Conservation (phyloP, 2,797 vertebrate genomes). For the Acanthiza pusilla region DNA sequence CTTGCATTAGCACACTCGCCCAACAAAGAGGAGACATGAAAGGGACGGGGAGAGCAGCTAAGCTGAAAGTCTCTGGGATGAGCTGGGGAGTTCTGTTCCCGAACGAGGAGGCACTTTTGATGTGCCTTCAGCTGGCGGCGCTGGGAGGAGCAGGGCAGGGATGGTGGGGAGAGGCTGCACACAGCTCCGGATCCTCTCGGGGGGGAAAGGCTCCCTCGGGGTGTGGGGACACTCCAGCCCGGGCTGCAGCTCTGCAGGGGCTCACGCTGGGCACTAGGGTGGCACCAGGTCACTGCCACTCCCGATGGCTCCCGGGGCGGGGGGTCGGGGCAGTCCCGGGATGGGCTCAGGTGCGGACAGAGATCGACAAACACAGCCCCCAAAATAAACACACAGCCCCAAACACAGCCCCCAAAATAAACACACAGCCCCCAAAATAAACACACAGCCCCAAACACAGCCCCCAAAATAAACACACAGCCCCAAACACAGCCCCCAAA, state of each 20-base stretch:
- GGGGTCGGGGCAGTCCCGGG: neutral
- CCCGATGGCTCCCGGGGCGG: neutral
- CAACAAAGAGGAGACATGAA: slow-evolving; percentile 39
- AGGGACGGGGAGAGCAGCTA: neutral
- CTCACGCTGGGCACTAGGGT: neutral
- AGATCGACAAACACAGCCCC: neutral
- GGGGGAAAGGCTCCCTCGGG: neutral
- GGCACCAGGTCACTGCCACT: neutral
- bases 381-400: no score
- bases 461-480: no score
- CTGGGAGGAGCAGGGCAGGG: neutral
- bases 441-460: no score
- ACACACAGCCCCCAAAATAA: no score
- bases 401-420: no score
- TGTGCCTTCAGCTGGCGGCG: neutral
- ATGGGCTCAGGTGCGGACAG: neutral
- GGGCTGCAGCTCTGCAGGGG: neutral
- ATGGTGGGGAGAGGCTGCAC: neutral
- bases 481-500: no score
- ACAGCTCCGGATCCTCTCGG: fast-evolving
- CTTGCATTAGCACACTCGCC: neutral
- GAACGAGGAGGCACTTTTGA: neutral
- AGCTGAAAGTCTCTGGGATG: slow-evolving; percentile 4
- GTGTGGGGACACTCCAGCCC: neutral
- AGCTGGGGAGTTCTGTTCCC: neutral